Base-by-base conservation (phyloP, 2,113 vertebrate genomes). In the Strix uralensis region DNA sequence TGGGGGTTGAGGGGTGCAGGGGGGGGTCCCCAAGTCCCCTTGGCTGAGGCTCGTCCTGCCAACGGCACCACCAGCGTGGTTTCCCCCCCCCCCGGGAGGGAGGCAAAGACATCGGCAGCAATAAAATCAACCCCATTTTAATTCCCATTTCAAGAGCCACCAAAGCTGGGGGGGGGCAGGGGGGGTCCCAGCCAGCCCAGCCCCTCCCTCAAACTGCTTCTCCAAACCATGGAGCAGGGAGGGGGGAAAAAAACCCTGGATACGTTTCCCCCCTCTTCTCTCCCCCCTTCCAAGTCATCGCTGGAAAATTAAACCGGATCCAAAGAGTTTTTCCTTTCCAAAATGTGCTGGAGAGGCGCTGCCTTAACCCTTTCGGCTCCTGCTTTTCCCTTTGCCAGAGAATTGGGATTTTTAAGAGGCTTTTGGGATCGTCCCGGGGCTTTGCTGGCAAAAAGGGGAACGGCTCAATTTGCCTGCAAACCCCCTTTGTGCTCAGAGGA, bases 221-320 rank as follows among this genome's bases (percentile, higher is more conserved):
- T 81, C 54, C 59, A 27, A 95, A 74, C 55, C 52, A 6, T 4
- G 1, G 34, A 29, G 23, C 26, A 54, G 61, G 17, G 29, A 2
- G 5, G 27, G 34, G 16, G 15, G 32, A 14, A 63, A 66, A 71
- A 54, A 62, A 69, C 26, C 10, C 38, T 90, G 88, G 83, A 42
- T 90, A 74, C 32, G 3, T 81, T 77, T 55, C n/a, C 80, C 88
- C 90, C 96, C 87, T 82, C 49, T 87, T 42, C 86, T 82, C 74
- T 71, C 75, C 92, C 90, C 86, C 83, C 65, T 92, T 96, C 75
- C 90, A 78, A 92, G 85, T 84, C 93, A 85, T 87, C 75, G 63
- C 71, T 96, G 96, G 92, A 94, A 96, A 95, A 88, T 94, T 91
- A 91, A 96, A 95, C 84, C 90, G 81, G 87, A 93, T 93, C 86